Percentiles rank a stretch among this genome's conserved stretches.
Evolutionary conservation across 2,113 vertebrate species (phyloP).

Genomic region (Pedetes capensis): DNA sequence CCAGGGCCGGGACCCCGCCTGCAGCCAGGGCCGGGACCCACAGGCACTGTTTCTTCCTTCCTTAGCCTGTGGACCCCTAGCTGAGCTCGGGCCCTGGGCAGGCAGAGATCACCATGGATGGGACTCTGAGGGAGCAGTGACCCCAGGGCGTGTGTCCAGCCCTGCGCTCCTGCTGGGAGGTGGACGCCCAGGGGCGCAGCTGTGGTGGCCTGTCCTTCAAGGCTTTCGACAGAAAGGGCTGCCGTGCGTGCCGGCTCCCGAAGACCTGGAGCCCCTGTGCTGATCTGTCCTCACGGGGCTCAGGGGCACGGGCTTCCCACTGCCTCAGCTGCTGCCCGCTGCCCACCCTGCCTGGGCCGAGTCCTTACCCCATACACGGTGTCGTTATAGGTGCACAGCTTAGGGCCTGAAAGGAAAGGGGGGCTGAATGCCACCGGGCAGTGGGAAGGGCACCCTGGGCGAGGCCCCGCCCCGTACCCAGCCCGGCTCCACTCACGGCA

Average conservation of each 20-base stretch:
- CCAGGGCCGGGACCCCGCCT: background rate
- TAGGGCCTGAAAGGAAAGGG: slow-evolving; percentile 30
- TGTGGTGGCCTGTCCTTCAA: fast-evolving
- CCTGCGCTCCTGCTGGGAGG: background rate
- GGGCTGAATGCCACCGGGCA: background rate
- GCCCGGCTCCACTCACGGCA: slow-evolving; percentile 82
- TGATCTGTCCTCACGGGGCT: fast-evolving
- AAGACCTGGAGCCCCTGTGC: too few species aligned
- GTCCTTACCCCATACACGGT: slow-evolving; percentile 63
- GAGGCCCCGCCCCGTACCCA: fast-evolving
- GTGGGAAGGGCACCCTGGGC: fast-evolving
- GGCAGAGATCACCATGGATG: background rate
- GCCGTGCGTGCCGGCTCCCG: fast-evolving
- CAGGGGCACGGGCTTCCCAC: fast-evolving
- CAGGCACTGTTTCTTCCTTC: background rate
- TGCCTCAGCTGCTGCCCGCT: too few species aligned
- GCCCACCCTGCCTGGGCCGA: fast-evolving
- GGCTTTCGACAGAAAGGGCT: fast-evolving
- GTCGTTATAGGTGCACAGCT: slow-evolving; percentile 50
- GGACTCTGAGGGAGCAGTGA: too few species aligned
- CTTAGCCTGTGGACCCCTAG: background rate
- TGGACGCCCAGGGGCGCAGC: background rate
- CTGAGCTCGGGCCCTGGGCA: background rate
- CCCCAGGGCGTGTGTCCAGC: fast-evolving
- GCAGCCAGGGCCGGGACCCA: background rate